phyloP scores from a whole-genome alignment of 2,888 invertebrate species.

The Habroteleia sp. region DNA sequence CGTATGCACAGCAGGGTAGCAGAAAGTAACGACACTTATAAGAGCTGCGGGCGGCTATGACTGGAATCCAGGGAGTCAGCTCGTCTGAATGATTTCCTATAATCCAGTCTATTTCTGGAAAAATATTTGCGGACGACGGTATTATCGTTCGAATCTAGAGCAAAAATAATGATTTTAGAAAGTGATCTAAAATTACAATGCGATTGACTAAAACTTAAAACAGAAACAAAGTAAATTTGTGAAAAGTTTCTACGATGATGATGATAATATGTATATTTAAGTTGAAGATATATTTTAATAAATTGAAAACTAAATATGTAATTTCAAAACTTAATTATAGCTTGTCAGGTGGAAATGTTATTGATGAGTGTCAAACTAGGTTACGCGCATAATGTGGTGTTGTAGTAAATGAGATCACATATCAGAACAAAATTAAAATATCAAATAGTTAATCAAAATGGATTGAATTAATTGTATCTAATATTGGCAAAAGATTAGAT shows the following conservation, averaged over 20 bases:
- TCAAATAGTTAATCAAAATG: neutral
- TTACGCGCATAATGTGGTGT: neutral
- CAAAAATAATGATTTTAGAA: slow-evolving; percentile 26
- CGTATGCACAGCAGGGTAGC: slow-evolving; percentile 96
- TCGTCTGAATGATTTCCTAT: slow-evolving; percentile 99
- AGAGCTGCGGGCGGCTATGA: slow-evolving; percentile 91
- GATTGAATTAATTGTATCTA: neutral
- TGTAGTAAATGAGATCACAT: slow-evolving; percentile 4
- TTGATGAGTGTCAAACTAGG: slow-evolving; percentile 16
- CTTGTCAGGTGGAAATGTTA: neutral
- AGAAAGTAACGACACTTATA: slow-evolving; percentile 91
- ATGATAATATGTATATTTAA: neutral
- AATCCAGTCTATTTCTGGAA: slow-evolving; percentile 92
- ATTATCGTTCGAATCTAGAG: slow-evolving; percentile 85
- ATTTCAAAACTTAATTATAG: slow-evolving; percentile 14
- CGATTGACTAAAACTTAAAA: no score
- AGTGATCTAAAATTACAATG: neutral
- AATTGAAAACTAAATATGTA: slow-evolving; percentile 12
- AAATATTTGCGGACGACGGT: slow-evolving; percentile 86
- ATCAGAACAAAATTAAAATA: slow-evolving; percentile 2
- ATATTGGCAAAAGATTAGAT: neutral
- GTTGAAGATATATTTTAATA: slow-evolving; percentile 3
- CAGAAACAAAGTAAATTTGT: no score
- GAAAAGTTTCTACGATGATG: no score
- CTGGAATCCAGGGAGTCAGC: slow-evolving; percentile 98